Percentiles rank a stretch among this genome's conserved stretches.
These are phyloP conservation scores for Dynastes tityus DNA, from an alignment of 2,888 invertebrate genomes.

Conservation along the genomic window DNA sequence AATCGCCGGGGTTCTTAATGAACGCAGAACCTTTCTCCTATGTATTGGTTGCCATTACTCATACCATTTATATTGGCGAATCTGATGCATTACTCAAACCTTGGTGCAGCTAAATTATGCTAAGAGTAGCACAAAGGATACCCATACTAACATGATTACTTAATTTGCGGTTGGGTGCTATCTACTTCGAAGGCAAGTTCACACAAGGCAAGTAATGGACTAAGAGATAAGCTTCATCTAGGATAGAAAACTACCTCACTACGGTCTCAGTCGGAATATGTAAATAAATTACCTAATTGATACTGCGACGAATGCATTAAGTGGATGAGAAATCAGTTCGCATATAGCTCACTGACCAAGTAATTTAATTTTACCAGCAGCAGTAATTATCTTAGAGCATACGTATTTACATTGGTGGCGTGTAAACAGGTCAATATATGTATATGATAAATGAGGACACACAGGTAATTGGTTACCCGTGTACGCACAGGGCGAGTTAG, in stretches of 20 bases:
- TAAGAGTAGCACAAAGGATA: constrained; percentile 5
- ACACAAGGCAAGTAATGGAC: constrained; percentile 18
- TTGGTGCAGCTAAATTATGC: constrained; percentile 13
- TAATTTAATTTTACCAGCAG: background rate
- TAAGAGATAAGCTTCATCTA: constrained; percentile 32
- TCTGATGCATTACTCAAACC: background rate
- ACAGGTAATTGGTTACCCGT: too few species aligned
- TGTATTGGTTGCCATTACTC: background rate
- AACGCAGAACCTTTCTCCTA: background rate
- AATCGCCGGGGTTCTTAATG: too few species aligned
- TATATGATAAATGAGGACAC: too few species aligned
- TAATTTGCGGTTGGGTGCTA: constrained; percentile 26
- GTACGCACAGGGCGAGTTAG: too few species aligned
- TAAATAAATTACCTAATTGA: constrained; percentile 33
- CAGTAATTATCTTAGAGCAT: background rate
- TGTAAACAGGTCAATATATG: too few species aligned
- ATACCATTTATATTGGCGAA: background rate
- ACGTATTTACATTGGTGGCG: background rate
- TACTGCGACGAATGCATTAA: constrained; percentile 19
- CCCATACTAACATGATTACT: constrained; percentile 10
- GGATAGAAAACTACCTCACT: constrained; percentile 2
- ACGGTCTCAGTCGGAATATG: constrained; percentile 24
- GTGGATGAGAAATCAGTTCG: constrained; percentile 3
- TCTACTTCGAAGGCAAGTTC: background rate
- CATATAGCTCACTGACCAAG: background rate